phyloP scores from a whole-genome alignment of 1,140 invertebrate species.

The Bemisia tabaci region DNA sequence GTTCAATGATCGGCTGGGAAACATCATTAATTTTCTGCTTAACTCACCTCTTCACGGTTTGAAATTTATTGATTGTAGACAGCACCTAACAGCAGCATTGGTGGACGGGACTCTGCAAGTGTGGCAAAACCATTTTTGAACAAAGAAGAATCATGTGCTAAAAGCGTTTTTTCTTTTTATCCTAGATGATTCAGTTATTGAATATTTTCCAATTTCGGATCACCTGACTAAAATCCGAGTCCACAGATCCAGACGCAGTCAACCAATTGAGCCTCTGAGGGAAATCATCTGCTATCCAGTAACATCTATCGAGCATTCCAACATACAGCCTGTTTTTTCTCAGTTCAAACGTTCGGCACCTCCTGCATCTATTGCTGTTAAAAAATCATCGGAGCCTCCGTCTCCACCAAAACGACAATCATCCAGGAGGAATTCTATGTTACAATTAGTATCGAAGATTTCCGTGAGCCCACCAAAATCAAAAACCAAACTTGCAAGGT shows the following conservation, averaged over 20 bases:
- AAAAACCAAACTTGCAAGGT: constrained; percentile 27
- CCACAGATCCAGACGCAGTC: constrained; percentile 34
- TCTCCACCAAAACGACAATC: constrained; percentile 56
- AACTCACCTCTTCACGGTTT: neutral
- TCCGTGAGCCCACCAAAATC: constrained; percentile 34
- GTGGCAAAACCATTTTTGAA: neutral
- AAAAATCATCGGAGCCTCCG: constrained; percentile 30
- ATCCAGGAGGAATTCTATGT: constrained; percentile 52
- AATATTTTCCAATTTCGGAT: constrained; percentile 66
- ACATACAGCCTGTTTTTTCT: constrained; percentile 30
- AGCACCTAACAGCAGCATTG: constrained; percentile 1
- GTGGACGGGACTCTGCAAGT: neutral
- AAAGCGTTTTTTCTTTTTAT: constrained; percentile 10
- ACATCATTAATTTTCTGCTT: neutral
- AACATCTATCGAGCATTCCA: constrained; percentile 28
- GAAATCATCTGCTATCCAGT: constrained; percentile 46
- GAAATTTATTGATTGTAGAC: neutral
- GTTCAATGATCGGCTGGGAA: too few species aligned
- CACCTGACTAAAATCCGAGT: constrained; percentile 63
- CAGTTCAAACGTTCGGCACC: constrained; percentile 35
- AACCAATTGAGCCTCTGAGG: constrained; percentile 16
- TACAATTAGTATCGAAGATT: constrained; percentile 45
- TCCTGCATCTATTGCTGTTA: constrained; percentile 17
- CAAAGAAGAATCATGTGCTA: neutral
- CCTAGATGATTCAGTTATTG: constrained; percentile 49